These are phyloP conservation scores for Anagrus nilaparvatae DNA, from an alignment of 1,140 invertebrate species.

Conservation along the genomic window DNA sequence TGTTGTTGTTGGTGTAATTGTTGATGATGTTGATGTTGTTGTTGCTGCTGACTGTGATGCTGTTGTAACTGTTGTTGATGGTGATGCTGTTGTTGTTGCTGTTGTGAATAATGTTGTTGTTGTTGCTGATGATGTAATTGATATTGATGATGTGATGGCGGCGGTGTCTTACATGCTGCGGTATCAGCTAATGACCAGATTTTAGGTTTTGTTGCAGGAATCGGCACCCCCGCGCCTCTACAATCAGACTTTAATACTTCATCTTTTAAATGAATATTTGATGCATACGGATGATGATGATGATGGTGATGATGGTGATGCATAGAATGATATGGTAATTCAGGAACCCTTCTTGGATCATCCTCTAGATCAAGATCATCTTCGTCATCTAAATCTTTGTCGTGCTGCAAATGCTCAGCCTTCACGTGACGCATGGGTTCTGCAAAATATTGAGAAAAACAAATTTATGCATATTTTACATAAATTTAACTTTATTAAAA, in stretches of 20 bases:
- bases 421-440: conserved; percentile 55
- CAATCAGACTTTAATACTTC: conserved; percentile 64
- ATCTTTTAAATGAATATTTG: conserved; percentile 50
- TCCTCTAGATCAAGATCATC: conserved; percentile 47
- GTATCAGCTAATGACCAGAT: conserved; percentile 96
- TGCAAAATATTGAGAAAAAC: too few species aligned
- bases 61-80: conserved; percentile 34
- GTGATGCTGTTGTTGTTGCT: conserved; percentile 34
- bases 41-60: conserved; percentile 33
- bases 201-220: conserved; percentile 85
- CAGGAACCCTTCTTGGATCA: conserved; percentile 34
- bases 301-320: conserved; percentile 41
- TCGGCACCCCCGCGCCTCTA: conserved; percentile 55
- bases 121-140: conserved; percentile 44
- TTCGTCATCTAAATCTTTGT: conserved; percentile 47
- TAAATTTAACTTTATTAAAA: neutral
- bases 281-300: conserved; percentile 39
- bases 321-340: conserved; percentile 35
- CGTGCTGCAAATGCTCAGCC: conserved; percentile 52
- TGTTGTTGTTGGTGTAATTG: conserved; percentile 30
- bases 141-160: conserved; percentile 53
- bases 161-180: conserved; percentile 89
- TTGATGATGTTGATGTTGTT: conserved; percentile 42
- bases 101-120: conserved; percentile 44
- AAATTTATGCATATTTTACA: too few species aligned